phyloP scores from a whole-genome alignment of 2,888 invertebrate species.

The Exephanes ischioxanthus region DNA sequence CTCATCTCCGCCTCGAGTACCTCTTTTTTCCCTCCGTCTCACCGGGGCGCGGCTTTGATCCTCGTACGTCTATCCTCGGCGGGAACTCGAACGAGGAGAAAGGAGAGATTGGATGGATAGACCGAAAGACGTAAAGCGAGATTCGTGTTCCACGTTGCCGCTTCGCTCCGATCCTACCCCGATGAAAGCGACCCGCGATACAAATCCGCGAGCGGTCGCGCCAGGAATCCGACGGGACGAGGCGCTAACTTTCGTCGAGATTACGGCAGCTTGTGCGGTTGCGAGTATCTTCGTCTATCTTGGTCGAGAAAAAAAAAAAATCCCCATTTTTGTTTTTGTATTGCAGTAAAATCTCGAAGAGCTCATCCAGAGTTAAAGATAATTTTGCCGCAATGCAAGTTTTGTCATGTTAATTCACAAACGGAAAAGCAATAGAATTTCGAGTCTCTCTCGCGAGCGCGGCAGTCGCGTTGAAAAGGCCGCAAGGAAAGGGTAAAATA shows the following conservation, averaged over 20 bases:
- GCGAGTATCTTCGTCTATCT: neutral
- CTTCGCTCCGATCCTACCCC: slow-evolving; percentile 10
- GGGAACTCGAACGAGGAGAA: neutral
- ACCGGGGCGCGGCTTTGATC: slow-evolving; percentile 5
- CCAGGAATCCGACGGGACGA: slow-evolving; percentile 30
- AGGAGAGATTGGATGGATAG: slow-evolving; percentile 37
- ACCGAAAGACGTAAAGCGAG: slow-evolving; percentile 43
- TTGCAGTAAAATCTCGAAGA: neutral
- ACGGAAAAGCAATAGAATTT: neutral
- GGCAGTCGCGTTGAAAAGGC: neutral
- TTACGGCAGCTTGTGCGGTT: neutral
- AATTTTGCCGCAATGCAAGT: neutral
- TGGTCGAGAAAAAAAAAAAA: neutral
- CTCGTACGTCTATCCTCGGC: slow-evolving; percentile 13
- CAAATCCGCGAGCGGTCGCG: neutral
- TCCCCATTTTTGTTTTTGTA: too few relatives aligned
- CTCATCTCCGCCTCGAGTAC: slow-evolving; percentile 23
- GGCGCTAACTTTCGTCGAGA: slow-evolving; percentile 1
- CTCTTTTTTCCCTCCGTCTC: slow-evolving; percentile 14
- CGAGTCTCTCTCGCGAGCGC: neutral
- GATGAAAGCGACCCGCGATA: neutral
- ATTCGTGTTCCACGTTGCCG: slow-evolving; percentile 28
- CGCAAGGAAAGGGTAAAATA: neutral
- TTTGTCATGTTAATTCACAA: neutral
- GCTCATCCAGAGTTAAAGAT: neutral